Evolutionary conservation across 1,140 invertebrate genomes (phyloP).

Genomic region (Brachionus rotundiformis): DNA sequence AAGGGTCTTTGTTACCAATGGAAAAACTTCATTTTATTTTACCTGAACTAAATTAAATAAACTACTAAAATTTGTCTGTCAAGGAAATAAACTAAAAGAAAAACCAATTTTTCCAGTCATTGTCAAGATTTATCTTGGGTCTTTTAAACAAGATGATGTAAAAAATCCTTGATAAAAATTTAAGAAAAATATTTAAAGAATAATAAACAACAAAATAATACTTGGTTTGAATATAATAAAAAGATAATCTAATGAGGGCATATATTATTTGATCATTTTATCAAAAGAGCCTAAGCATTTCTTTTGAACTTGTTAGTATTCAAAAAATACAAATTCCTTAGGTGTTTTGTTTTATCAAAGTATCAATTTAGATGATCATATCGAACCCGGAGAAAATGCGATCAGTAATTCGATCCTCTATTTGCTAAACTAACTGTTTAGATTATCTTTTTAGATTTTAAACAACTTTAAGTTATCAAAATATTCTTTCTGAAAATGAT

Average conservation of each 20-base stretch:
- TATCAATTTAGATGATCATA: not conserved
- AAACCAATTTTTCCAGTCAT: no score
- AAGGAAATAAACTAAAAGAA: no score
- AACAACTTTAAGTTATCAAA: slow-evolving; percentile 47
- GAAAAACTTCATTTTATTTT: no score
- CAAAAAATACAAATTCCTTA: not conserved
- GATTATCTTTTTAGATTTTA: slow-evolving; percentile 11
- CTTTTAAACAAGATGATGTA: no score
- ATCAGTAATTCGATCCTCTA: slow-evolving; percentile 22
- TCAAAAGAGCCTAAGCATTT: not conserved
- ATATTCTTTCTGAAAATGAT: not conserved
- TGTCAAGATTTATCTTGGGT: no score
- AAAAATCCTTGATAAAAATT: no score
- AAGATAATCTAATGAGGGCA: no score
- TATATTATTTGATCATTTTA: slow-evolving; percentile 6
- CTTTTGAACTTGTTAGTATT: not conserved
- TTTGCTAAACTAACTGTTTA: not conserved
- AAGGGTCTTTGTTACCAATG: no score
- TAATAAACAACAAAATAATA: not conserved
- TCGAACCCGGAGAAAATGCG: not conserved
- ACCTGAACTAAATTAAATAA: no score
- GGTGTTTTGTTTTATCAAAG: not conserved
- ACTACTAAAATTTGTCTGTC: no score
- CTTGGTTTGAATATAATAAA: no score
- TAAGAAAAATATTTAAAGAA: no score